Evolutionary conservation across 2,797 vertebrate species (phyloP).

Genomic region (Hylomyscus alleni): DNA sequence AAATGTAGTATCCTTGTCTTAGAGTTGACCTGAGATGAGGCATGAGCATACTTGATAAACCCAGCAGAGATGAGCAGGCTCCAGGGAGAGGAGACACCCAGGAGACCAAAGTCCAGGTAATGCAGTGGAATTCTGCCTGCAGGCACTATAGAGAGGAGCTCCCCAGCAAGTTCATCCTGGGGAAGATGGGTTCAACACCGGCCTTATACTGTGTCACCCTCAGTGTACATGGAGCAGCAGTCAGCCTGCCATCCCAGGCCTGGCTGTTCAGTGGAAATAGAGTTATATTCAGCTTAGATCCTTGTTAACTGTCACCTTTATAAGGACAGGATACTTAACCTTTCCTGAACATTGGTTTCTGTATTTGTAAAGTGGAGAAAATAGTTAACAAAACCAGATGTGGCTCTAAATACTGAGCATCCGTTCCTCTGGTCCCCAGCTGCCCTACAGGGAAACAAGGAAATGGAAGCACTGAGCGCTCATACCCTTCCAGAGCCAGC

Average conservation of each 20-base stretch:
- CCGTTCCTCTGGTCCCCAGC: not conserved
- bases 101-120: not conserved
- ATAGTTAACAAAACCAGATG: conserved; percentile 30
- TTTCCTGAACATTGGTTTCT: conserved; percentile 55
- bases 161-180: not conserved
- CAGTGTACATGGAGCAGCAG: not conserved
- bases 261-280: not conserved
- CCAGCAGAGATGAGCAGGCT: not conserved
- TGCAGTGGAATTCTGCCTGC: not conserved
- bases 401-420: conserved; percentile 20
- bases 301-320: not conserved
- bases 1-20: not conserved
- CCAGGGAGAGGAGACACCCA: not conserved
- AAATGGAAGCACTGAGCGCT: conserved; percentile 5
- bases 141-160: conserved; percentile 1
- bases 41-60: not conserved
- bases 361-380: conserved; percentile 49
- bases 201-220: not conserved
- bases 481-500: not conserved
- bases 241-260: not conserved
- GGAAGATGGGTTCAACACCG: not conserved
- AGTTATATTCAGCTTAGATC: conserved; percentile 6
- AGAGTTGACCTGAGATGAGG: conserved; percentile 35
- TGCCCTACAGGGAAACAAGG: conserved; percentile 13
- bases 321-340: conserved; percentile 9